Evolutionary conservation across 1,140 invertebrate species (phyloP).

Genomic region (Hycleus cichorii): DNA sequence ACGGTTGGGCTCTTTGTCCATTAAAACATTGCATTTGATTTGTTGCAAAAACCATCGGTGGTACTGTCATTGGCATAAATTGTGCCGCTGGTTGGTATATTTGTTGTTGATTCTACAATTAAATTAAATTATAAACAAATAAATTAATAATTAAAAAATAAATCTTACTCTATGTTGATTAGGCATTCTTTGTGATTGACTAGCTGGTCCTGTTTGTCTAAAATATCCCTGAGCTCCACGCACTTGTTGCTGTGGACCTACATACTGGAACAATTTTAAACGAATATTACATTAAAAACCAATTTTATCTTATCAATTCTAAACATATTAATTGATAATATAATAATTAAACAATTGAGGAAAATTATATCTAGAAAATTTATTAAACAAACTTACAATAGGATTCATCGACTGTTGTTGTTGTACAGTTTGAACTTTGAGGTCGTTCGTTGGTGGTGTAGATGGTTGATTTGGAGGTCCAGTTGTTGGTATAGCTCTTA

Average conservation of each 20-base stretch:
- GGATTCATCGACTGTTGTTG: constrained; percentile 28
- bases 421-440: constrained; percentile 33
- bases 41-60: constrained; percentile 3
- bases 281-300: neutral
- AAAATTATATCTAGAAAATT: neutral
- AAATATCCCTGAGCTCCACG: constrained; percentile 17
- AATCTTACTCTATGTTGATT: constrained; percentile 30
- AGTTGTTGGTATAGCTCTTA: constrained; percentile 31
- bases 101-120: constrained; percentile 17
- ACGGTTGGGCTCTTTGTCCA: constrained; percentile 8
- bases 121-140: neutral
- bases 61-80: constrained; percentile 10
- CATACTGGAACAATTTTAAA: constrained; percentile 17
- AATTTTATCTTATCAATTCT: neutral
- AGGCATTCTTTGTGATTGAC: constrained; percentile 32
- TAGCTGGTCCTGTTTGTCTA: constrained; percentile 25
- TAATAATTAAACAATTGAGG: neutral
- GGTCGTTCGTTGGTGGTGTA: constrained; percentile 36
- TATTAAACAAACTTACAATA: neutral
- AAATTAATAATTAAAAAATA: too few relatives aligned
- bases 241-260: constrained; percentile 18
- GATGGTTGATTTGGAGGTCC: constrained; percentile 39
- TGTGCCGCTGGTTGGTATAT: constrained; percentile 14
- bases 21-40: constrained; percentile 13
- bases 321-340: neutral